phyloP scores from a whole-genome alignment of 1,140 invertebrate species.

The Brachionus calyciflorus region DNA sequence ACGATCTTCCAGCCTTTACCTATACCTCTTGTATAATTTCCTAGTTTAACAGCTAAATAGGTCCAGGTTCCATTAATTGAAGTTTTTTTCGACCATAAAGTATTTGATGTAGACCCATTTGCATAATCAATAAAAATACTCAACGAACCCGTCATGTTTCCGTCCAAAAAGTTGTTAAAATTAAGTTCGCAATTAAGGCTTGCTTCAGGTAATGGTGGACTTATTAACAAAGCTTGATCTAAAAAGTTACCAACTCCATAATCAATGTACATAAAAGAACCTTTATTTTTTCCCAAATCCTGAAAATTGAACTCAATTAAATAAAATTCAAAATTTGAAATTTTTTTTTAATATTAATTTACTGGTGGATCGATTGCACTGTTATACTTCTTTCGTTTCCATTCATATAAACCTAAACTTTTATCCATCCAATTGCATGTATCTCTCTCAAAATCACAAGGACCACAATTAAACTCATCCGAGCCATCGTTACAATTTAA shows the following conservation, averaged over 20 bases:
- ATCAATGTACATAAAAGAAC: conserved; percentile 54
- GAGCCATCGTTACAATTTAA: conserved; percentile 53
- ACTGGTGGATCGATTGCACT: conserved; percentile 54
- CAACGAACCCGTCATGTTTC: conserved; percentile 15
- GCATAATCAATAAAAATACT: neutral
- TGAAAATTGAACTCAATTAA: no score
- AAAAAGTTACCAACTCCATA: conserved; percentile 52
- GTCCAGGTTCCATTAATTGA: neutral
- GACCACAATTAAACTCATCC: conserved; percentile 56
- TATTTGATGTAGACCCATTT: neutral
- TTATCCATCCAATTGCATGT: conserved; percentile 48
- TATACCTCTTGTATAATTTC: conserved; percentile 2
- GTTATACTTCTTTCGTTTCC: conserved; percentile 65
- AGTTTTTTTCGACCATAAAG: neutral
- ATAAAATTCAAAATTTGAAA: no score
- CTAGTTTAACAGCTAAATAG: conserved; percentile 14
- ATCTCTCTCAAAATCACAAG: conserved; percentile 54
- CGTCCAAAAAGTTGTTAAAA: conserved; percentile 49
- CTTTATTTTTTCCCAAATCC: conserved; percentile 45
- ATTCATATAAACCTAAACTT: conserved; percentile 46
- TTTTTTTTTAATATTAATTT: neutral
- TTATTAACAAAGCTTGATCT: conserved; percentile 51
- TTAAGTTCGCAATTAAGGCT: conserved; percentile 50
- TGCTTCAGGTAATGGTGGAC: conserved; percentile 52
- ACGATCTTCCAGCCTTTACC: conserved; percentile 1